Evolutionary conservation across 1,140 invertebrate species (phyloP).

Genomic region (Diplogasteroides magnus): DNA sequence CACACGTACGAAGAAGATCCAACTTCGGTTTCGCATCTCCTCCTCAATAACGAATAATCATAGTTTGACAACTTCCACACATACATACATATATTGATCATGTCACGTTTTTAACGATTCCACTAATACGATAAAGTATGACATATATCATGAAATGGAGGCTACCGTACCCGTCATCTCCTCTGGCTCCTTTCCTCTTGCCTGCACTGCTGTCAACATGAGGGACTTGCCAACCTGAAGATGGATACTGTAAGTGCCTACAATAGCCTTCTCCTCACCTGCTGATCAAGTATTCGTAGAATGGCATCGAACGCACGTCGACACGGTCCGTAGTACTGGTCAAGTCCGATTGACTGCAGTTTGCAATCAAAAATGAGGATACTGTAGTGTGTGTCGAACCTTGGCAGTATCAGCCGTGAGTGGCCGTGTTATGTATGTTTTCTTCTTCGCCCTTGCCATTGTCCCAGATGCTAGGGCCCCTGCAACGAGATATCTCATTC

Average conservation of each 20-base stretch:
- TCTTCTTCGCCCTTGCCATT: constrained; percentile 86
- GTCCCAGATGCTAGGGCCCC: constrained; percentile 48
- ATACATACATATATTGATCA: no score
- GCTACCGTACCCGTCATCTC: constrained; percentile 74
- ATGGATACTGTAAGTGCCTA: background rate
- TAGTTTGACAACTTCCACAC: no score
- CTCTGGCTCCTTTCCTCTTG: constrained; percentile 78
- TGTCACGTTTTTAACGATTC: no score
- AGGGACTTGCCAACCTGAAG: constrained; percentile 76
- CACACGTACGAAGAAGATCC: constrained; percentile 92
- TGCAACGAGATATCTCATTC: constrained; percentile 19
- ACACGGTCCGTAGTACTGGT: constrained; percentile 88
- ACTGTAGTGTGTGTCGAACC: background rate
- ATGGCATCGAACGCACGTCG: constrained; percentile 92
- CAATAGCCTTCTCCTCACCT: constrained; percentile 55
- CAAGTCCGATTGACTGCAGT: constrained; percentile 74
- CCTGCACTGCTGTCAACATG: constrained; percentile 90
- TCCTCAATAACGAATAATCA: no score
- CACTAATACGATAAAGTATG: no score
- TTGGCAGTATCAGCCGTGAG: constrained; percentile 80
- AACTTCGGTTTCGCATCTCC: constrained; percentile 96
- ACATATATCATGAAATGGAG: background rate
- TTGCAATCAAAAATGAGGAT: background rate
- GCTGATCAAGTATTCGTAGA: constrained; percentile 83
- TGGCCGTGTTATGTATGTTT: constrained; percentile 86